phyloP scores from a whole-genome alignment of 2,888 invertebrate species.

The Mycalesis mineus region DNA sequence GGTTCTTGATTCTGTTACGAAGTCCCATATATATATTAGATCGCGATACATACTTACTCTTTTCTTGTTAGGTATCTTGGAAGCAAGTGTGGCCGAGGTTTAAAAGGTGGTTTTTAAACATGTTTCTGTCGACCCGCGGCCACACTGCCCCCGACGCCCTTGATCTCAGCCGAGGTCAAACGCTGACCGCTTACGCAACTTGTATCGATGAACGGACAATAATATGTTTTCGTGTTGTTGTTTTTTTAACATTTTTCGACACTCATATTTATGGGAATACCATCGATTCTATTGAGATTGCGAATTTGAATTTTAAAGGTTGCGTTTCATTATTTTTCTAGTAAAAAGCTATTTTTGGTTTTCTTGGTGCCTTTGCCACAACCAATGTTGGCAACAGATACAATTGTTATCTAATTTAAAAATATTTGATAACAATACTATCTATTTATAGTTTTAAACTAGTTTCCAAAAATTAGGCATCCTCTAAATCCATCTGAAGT shows the following conservation, averaged over 20 bases:
- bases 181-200: conserved; percentile 21
- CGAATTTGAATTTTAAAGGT: neutral
- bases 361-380: too few relatives aligned
- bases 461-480: too few relatives aligned
- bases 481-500: too few relatives aligned
- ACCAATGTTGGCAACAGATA: too few relatives aligned
- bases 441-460: too few relatives aligned
- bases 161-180: conserved; percentile 30
- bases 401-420: too few relatives aligned
- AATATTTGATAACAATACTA: too few relatives aligned
- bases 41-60: too few relatives aligned
- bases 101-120: conserved; percentile 1
- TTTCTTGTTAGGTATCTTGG: too few relatives aligned
- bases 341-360: too few relatives aligned
- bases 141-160: conserved; percentile 22
- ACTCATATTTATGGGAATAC: conserved; percentile 2
- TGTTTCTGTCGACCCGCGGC: conserved; percentile 4
- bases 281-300: neutral
- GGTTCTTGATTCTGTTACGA: neutral
- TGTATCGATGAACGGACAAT: conserved; percentile 9
- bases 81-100: too few relatives aligned
- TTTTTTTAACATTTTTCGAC: conserved; percentile 6
- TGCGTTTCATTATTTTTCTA: too few relatives aligned
- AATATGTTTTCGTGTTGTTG: conserved; percentile 4
- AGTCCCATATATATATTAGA: neutral